Base-by-base conservation (phyloP, 2,888 invertebrate genomes). In the Oxystoma pomonae region DNA sequence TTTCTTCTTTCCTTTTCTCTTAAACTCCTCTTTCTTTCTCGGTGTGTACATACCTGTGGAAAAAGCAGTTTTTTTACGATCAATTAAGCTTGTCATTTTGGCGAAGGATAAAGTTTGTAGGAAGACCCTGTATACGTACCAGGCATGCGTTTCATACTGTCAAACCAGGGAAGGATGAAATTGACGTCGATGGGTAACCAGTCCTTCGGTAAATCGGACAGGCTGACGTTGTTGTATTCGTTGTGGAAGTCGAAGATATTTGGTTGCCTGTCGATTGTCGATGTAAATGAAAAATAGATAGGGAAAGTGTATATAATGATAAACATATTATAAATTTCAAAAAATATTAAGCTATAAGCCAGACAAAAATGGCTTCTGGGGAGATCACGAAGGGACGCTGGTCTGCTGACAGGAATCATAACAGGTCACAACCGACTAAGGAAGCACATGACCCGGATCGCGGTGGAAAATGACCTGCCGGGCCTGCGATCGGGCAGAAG, bases 141-240 rank as follows among this genome's bases (percentile, higher is more conserved):
- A 19, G 74, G 74, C 60, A 71, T 66, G 50, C 68, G 64, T n/a
- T 67, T 67, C 49, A 61, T 18, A 1, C 55, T 63, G 19, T 70
- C 67, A 63, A 72, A 72, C 3, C 64, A 62, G 2, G 74, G 74
- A 51, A 74, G 57, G 62, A 73, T 66, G 57, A 69, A 74, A 58
- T 74, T 73, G 1, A 70, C 64, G 56, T 74, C 74, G 22, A 74
- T 69, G 16, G 74, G 74, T 51, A 69, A 20, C 71, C 72, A 73
- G 57, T 52, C 62, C 20, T 55, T 65, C 18, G 62, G 57, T 9
- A 57, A 55, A 53, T 58, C 20, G 21, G 65, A 63, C 1, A 69
- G 49, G 16, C 57, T 49, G n/a, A 58, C 66, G 2, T 72, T 62
- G 2, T 67, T 60, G 51, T 59, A 65, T 60, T 73, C 71, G 7